Evolutionary conservation across 2,113 vertebrate species (phyloP).

Genomic region (Sylvicapra grimmia): DNA sequence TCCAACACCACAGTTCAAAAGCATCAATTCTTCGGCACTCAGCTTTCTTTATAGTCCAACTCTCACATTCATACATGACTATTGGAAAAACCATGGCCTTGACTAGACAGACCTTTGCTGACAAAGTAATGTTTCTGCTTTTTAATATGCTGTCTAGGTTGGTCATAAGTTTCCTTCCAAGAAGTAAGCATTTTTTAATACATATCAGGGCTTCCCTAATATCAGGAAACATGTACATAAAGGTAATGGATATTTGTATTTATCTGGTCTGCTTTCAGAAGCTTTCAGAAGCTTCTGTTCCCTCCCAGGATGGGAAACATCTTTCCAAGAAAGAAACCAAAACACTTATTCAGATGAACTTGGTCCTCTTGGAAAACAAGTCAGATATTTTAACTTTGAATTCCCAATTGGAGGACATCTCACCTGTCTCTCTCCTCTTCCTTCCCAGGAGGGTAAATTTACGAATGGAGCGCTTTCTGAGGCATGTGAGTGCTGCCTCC

Average conservation of each 20-base stretch:
- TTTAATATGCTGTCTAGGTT: no score
- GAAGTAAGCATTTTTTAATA: no score
- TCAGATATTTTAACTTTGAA: neutral
- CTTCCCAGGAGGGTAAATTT: neutral
- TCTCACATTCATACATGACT: no score
- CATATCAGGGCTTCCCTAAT: no score
- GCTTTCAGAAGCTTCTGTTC: neutral
- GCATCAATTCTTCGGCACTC: accelerated
- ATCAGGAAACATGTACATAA: no score
- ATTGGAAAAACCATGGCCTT: no score
- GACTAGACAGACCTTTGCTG: no score
- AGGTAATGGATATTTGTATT: neutral
- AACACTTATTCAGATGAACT: neutral
- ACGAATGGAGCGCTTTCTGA: neutral
- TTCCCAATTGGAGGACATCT: neutral
- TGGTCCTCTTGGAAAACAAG: neutral
- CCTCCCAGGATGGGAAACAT: neutral
- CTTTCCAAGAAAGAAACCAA: neutral
- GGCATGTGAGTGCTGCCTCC: no score
- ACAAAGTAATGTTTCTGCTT: no score
- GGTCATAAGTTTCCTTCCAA: no score
- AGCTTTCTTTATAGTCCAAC: no score
- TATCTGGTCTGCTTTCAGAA: neutral
- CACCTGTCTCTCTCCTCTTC: neutral
- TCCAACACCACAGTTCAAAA: no score